phyloP scores from a whole-genome alignment of 2,888 invertebrate genomes.

The Portevinia maculata region DNA sequence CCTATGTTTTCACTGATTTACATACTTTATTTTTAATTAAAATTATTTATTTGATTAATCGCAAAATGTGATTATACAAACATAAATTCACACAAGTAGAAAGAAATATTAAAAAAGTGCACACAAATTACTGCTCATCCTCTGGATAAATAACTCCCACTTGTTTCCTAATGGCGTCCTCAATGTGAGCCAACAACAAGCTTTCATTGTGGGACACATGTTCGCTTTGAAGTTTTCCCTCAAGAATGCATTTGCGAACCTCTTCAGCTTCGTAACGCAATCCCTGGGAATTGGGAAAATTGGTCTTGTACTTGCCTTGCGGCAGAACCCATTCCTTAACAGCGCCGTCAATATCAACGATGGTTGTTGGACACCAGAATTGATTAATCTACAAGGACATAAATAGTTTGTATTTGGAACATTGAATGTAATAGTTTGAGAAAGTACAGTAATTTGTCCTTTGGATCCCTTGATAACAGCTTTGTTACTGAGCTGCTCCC shows the following conservation, averaged over 20 bases:
- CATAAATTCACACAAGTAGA: too few species aligned
- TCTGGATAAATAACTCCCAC: slow-evolving; percentile 85
- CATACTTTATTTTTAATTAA: too few species aligned
- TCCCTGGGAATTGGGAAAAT: slow-evolving; percentile 89
- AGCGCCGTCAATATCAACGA: slow-evolving; percentile 87
- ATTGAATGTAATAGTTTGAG: background rate
- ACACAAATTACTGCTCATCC: slow-evolving; percentile 24
- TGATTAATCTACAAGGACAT: slow-evolving; percentile 81
- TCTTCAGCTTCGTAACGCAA: slow-evolving; percentile 91
- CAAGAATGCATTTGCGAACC: slow-evolving; percentile 88
- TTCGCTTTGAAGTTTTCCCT: slow-evolving; percentile 87
- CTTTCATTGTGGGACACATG: slow-evolving; percentile 88
- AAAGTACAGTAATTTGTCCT: slow-evolving; percentile 81
- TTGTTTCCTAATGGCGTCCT: slow-evolving; percentile 89
- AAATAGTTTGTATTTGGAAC: background rate
- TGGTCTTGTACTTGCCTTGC: slow-evolving; percentile 84
- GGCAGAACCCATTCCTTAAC: slow-evolving; percentile 87
- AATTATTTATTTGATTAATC: too few species aligned
- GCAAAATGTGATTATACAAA: too few species aligned
- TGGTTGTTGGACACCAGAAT: slow-evolving; percentile 90
- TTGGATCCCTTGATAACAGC: slow-evolving; percentile 82
- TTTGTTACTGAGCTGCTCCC: slow-evolving; percentile 76
- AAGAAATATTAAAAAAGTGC: background rate
- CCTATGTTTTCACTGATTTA: too few species aligned
- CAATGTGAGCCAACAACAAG: slow-evolving; percentile 87